A percentile compares a stretch with the other conserved stretches of the same genome.
These are phyloP conservation scores for Lepidocyrtoides sp. DNA, from an alignment of 2,888 invertebrate species.

Conservation along the genomic window DNA sequence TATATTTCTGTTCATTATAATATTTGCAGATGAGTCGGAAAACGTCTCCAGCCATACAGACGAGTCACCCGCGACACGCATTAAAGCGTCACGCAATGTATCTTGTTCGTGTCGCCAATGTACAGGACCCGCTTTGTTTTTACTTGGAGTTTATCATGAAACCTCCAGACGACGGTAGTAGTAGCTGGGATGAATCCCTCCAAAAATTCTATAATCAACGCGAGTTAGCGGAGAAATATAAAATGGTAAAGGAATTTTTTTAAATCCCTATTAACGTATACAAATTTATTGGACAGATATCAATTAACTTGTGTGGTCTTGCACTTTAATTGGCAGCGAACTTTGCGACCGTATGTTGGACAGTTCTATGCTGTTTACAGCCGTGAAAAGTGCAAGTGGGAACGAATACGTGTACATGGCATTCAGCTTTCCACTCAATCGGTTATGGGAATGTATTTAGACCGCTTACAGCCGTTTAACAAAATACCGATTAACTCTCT, in stretches of 20 bases:
- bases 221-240: neutral
- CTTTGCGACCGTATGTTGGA: neutral
- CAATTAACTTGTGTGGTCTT: too few species aligned
- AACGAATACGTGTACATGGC: neutral
- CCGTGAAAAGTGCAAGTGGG: neutral
- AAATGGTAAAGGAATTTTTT: neutral
- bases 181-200: neutral
- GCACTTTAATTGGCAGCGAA: too few species aligned
- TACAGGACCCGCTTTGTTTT: neutral
- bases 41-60: neutral
- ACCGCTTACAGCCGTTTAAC: neutral
- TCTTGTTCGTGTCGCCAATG: neutral
- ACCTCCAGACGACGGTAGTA: neutral
- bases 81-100: slow-evolving; percentile 1
- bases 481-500: neutral
- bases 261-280: too few species aligned
- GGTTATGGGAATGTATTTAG: neutral
- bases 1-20: too few species aligned
- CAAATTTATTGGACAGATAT: too few species aligned
- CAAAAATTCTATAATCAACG: neutral
- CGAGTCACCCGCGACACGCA: neutral
- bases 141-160: neutral
- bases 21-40: neutral
- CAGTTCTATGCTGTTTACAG: neutral
- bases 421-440: neutral